These are phyloP conservation scores for Dasypolia templi DNA, from an alignment of 2,888 invertebrate genomes.

Conservation along the genomic window DNA sequence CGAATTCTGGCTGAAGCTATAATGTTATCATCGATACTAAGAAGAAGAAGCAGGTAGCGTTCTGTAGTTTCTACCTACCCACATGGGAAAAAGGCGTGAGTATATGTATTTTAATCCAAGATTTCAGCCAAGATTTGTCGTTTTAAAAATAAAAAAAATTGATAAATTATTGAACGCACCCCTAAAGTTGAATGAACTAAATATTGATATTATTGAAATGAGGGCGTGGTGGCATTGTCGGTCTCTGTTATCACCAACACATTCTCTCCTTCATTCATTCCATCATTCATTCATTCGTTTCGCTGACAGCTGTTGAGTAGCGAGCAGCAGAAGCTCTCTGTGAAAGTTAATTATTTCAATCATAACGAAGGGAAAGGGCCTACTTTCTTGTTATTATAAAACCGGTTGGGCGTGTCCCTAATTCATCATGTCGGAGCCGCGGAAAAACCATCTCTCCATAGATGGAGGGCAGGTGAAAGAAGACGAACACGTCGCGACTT, in stretches of 20 bases:
- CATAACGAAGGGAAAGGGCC: conserved; percentile 71
- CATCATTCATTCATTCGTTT: conserved; percentile 53
- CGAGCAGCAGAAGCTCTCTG: conserved; percentile 1
- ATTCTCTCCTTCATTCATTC: conserved; percentile 58
- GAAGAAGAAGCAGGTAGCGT: not conserved
- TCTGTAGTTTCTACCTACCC: not conserved
- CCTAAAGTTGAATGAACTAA: conserved; percentile 5
- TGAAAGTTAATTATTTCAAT: conserved; percentile 71
- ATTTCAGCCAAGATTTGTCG: not conserved
- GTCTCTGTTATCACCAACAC: not conserved
- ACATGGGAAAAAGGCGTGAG: not conserved
- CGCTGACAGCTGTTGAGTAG: conserved; percentile 47
- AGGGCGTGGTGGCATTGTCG: conserved; percentile 61
- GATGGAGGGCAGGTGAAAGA: conserved; percentile 88
- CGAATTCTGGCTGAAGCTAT: not conserved
- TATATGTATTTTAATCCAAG: not conserved
- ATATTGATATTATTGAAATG: conserved; percentile 5
- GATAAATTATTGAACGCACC: conserved; percentile 8
- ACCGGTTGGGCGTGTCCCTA: conserved; percentile 74
- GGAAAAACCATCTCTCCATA: conserved; percentile 85
- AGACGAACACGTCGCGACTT: conserved; percentile 87
- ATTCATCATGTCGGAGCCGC: conserved; percentile 84
- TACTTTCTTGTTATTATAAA: conserved; percentile 71
- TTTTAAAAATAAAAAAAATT: no score
- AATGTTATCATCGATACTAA: not conserved